Conservation (phyloP, 1,140 invertebrate genomes). For the Oncopeltus fasciatus region DNA sequence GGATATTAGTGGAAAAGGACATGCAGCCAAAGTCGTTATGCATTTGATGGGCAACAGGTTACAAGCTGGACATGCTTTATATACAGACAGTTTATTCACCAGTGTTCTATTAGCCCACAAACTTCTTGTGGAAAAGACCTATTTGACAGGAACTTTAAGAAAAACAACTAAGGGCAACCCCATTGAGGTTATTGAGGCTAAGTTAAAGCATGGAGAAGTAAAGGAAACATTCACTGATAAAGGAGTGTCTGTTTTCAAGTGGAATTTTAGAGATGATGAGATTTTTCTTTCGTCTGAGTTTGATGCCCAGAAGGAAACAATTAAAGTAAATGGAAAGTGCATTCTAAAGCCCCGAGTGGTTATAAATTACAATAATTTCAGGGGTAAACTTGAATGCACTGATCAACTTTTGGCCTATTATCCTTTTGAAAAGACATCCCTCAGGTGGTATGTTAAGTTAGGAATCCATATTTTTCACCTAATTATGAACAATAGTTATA, state of each 20-base stretch:
- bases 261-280: slow-evolving; percentile 29
- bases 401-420: slow-evolving; percentile 20
- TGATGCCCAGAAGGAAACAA: not conserved
- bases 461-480: slow-evolving; percentile 8
- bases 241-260: slow-evolving; percentile 30
- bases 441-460: slow-evolving; percentile 15
- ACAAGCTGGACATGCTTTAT: slow-evolving; percentile 15
- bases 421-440: slow-evolving; percentile 15
- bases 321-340: not conserved
- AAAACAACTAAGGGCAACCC: slow-evolving; percentile 29
- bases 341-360: slow-evolving; percentile 10
- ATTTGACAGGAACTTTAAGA: slow-evolving; percentile 33
- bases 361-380: slow-evolving; percentile 21
- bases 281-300: not conserved
- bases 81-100: slow-evolving; percentile 28
- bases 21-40: slow-evolving; percentile 16
- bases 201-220: slow-evolving; percentile 29
- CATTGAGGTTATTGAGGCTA: slow-evolving; percentile 27
- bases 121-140: slow-evolving; percentile 31
- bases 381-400: slow-evolving; percentile 22
- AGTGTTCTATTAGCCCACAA: slow-evolving; percentile 30
- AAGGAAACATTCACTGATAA: slow-evolving; percentile 26
- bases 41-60: slow-evolving; percentile 13
- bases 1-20: slow-evolving; percentile 3
- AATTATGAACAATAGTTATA: slow-evolving; percentile 9